Base-by-base conservation (phyloP, 2,113 vertebrate species). In the Seriola quinqueradiata region DNA sequence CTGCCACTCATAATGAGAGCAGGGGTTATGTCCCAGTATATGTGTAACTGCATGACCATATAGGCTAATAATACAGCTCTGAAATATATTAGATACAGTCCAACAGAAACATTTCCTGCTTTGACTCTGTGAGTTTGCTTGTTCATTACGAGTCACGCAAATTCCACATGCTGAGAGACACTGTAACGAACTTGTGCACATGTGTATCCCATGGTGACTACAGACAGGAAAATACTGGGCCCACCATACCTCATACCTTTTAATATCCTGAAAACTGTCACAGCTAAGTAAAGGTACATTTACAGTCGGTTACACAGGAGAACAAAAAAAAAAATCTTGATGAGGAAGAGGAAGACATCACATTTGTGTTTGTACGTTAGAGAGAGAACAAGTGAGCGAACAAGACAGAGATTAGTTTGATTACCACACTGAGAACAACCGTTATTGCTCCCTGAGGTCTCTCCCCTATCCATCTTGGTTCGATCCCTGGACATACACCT, bases 371-470 rank as follows among this genome's bases (percentile, higher is more conserved):
- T 8, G 55, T 58, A 68, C 76, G 70, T 54, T 57, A 23, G 11
- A 80, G 78, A 81, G 78, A 78, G 87, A 89, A 82, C 75, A 84
- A 87, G 68, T 68, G 64, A 83, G 67, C 84, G 84, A 90, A 86
- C 85, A 86, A 88, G 83, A 86, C 82, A 81, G 75, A 82, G 83
- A 89, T 89, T 85, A 86, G 85, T 91, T 92, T 92, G 85, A 92
- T 92, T 89, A 81, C 84, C 75, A 69, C 89, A 66, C 58, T 32
- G 76, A 83, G 82, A 90, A 83, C 78, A 88, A 75, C 70, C 82
- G 65, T 84, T 87, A 91, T 75, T 87, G 91, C 83, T 91, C 88
- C 91, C 88, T 0, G 28, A 84, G 87, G 90, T 84, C 80, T 78
- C 75, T 36, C 55, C 86, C 42, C 79, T 66, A 83, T 90, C 85